Conservation (phyloP, 2,888 invertebrate species). For the Epiblema foenella region DNA sequence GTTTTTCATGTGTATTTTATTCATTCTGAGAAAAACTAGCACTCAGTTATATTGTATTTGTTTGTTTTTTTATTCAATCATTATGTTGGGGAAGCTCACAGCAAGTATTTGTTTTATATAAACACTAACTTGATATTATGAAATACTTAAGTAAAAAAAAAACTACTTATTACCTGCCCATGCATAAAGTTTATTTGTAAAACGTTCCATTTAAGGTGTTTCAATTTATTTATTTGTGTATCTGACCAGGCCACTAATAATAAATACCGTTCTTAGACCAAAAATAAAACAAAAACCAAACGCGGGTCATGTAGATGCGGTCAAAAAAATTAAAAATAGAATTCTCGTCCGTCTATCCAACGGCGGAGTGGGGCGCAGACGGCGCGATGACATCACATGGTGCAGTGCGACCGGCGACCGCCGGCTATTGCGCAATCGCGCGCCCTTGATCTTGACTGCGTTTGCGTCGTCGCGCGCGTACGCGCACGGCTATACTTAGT, state of each 20-base stretch:
- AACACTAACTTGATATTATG: too few species aligned
- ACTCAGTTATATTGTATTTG: too few species aligned
- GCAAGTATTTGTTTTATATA: too few species aligned
- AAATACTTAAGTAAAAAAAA: too few species aligned
- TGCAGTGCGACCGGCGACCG: slow-evolving; percentile 78
- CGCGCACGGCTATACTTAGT: slow-evolving; percentile 29
- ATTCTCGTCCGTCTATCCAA: slow-evolving; percentile 73
- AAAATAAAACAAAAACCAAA: slow-evolving; percentile 34
- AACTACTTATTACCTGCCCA: too few species aligned
- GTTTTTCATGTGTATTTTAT: too few species aligned
- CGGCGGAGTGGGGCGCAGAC: slow-evolving; percentile 65
- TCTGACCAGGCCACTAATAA: not conserved
- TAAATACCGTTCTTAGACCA: not conserved
- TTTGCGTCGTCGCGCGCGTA: slow-evolving; percentile 75
- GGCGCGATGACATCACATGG: slow-evolving; percentile 81
- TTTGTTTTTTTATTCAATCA: too few species aligned
- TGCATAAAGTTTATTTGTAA: too few species aligned
- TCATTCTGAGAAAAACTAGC: too few species aligned
- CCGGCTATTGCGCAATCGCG: slow-evolving; percentile 83
- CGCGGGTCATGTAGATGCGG: slow-evolving; percentile 46
- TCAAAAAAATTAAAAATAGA: slow-evolving; percentile 72
- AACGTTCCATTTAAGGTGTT: not conserved
- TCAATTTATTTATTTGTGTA: not conserved
- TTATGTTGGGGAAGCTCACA: too few species aligned
- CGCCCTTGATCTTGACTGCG: slow-evolving; percentile 86